Evolutionary conservation across 2,888 invertebrate species (phyloP).

Genomic region (Dynastes grantii): DNA sequence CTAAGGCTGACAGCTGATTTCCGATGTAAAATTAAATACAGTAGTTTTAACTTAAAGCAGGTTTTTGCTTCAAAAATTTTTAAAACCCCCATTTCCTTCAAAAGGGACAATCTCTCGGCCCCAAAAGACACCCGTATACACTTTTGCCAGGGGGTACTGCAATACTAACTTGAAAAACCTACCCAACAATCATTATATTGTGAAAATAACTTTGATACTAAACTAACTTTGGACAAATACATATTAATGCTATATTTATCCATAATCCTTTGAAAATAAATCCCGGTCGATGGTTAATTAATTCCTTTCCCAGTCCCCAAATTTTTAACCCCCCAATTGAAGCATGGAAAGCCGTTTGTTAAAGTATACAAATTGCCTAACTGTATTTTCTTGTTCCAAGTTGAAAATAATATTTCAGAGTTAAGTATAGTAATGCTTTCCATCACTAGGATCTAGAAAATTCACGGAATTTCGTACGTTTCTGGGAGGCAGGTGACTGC

Average conservation of each 20-base stretch:
- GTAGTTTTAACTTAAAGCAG: no score
- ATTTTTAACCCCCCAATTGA: no score
- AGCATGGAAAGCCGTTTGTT: neutral
- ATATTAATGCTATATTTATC: neutral
- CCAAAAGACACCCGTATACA: no score
- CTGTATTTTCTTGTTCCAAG: neutral
- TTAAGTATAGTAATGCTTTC: constrained; percentile 3
- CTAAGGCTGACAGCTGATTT: no score
- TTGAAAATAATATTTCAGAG: constrained; percentile 29
- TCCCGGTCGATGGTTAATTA: neutral
- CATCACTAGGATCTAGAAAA: neutral
- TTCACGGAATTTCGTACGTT: constrained; percentile 29
- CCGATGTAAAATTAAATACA: no score
- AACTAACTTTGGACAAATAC: neutral
- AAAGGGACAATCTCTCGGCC: no score
- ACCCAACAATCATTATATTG: no score
- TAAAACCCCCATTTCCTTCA: no score
- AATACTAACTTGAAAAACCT: no score
- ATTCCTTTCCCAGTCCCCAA: neutral
- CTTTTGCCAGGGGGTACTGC: no score
- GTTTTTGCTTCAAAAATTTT: no score
- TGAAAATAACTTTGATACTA: no score
- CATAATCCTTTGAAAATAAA: neutral
- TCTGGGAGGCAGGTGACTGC: constrained; percentile 48
- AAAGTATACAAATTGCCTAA: constrained; percentile 27